phyloP scores from a whole-genome alignment of 2,797 vertebrate species.

The Ctenochaetus hawaiiensis region DNA sequence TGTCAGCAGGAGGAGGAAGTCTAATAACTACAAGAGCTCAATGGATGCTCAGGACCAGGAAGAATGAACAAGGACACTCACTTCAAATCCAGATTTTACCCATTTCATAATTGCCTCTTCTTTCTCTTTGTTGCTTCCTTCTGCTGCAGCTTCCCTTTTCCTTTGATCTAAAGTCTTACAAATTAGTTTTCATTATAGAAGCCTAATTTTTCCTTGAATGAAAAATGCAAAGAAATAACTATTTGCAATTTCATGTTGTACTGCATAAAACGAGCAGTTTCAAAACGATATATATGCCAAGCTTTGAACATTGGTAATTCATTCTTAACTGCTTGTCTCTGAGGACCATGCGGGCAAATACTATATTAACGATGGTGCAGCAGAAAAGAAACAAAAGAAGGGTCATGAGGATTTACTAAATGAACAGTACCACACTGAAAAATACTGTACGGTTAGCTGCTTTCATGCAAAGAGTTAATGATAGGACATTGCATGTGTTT shows the following conservation, averaged over 20 bases:
- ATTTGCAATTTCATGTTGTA: background rate
- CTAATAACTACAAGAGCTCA: conserved; percentile 31
- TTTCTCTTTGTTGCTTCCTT: background rate
- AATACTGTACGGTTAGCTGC: too few species aligned
- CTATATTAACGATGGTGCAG: background rate
- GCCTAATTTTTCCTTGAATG: background rate
- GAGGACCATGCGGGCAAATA: background rate
- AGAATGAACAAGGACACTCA: background rate
- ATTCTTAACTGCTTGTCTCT: conserved; percentile 6
- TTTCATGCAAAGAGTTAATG: too few species aligned
- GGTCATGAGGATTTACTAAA: background rate
- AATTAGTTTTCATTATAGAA: background rate
- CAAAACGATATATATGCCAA: background rate
- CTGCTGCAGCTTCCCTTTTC: background rate
- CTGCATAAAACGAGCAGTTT: conserved; percentile 3
- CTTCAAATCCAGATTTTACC: conserved; percentile 26
- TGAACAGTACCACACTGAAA: too few species aligned
- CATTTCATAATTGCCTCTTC: conserved; percentile 19
- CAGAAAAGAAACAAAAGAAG: background rate
- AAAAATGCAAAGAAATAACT: conserved; percentile 5
- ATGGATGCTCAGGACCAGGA: conserved; percentile 4
- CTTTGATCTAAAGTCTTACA: conserved; percentile 16
- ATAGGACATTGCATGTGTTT: too few species aligned
- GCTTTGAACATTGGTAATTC: background rate
- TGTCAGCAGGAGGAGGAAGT: conserved; percentile 7